Percentiles rank a stretch among this genome's conserved stretches.
Conservation (phyloP, 1,140 invertebrate species). For the Caerostris darwini region DNA sequence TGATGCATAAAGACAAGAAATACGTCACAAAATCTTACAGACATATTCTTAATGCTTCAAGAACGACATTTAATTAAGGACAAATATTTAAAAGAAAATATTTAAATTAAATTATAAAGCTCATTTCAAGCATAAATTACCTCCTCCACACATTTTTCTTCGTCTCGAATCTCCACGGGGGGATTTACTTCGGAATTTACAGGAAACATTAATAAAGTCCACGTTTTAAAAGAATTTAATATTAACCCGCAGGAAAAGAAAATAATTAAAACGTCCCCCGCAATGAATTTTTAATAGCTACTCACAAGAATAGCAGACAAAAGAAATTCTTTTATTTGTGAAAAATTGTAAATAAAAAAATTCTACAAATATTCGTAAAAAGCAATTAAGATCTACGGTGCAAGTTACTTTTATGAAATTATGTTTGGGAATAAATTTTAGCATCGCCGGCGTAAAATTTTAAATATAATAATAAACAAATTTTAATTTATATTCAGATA, state of each 20-base stretch:
- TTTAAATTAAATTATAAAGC: neutral
- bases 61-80: neutral
- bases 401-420: no score
- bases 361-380: no score
- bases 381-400: no score
- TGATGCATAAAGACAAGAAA: no score
- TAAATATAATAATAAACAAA: no score
- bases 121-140: neutral
- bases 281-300: neutral
- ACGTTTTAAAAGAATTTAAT: neutral
- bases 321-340: neutral
- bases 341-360: no score
- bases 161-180: neutral
- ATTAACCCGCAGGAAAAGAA: neutral
- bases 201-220: neutral
- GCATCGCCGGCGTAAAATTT: no score
- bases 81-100: neutral
- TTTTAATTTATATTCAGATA: no score
- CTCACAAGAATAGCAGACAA: neutral
- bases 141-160: neutral
- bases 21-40: no score
- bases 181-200: neutral
- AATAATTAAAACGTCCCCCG: neutral
- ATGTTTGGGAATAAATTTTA: no score
- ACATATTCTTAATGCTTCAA: no score